These are phyloP conservation scores for Megalurothrips usitatus DNA, from an alignment of 2,888 invertebrate species.

Conservation along the genomic window DNA sequence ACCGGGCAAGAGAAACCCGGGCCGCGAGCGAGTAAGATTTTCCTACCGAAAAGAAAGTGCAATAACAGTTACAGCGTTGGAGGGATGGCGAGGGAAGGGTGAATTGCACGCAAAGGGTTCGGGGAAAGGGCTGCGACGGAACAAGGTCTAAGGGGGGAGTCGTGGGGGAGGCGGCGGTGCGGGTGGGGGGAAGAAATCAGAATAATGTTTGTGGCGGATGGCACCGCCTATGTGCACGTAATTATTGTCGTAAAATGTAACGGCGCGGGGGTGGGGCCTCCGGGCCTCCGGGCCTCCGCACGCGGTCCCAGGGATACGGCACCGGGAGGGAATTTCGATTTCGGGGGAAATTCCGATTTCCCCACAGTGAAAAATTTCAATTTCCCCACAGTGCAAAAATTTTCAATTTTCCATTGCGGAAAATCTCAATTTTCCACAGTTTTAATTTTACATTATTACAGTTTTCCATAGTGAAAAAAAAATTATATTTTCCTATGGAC, in stretches of 20 bases:
- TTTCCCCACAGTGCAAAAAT: no score
- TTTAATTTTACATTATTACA: not conserved
- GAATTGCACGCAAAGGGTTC: not conserved
- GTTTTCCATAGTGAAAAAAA: not conserved
- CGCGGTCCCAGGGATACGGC: not conserved
- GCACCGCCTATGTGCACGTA: conserved; percentile 16
- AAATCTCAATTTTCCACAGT: no score
- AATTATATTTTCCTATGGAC: no score
- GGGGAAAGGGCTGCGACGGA: not conserved
- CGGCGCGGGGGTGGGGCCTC: not conserved
- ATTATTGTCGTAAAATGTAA: conserved; percentile 16
- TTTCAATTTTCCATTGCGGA: no score
- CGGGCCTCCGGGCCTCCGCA: not conserved
- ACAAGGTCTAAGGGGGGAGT: not conserved
- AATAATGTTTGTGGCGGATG: conserved; percentile 16
- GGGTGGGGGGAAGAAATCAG: conserved; percentile 1
- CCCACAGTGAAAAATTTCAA: no score
- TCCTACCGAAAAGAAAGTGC: no score
- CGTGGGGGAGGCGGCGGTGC: not conserved
- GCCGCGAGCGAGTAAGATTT: no score
- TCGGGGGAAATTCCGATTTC: no score
- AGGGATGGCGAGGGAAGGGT: not conserved
- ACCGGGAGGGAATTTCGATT: no score
- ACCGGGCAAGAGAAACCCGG: no score
- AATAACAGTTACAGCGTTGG: no score